These are phyloP conservation scores for Sapajus apella DNA, from an alignment of 2,113 vertebrate species.

Conservation along the genomic window DNA sequence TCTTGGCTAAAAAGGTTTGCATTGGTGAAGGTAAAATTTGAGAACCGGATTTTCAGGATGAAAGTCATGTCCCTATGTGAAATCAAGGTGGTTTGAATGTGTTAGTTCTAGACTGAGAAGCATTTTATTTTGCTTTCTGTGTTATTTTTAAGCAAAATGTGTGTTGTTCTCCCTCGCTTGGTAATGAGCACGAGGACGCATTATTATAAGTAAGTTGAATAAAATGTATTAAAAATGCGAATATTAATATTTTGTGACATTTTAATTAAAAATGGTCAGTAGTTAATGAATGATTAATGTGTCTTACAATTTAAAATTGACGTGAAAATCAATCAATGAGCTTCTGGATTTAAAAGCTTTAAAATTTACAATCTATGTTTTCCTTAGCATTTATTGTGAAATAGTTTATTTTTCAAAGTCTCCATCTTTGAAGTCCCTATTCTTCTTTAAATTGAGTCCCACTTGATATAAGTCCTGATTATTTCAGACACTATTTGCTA, in stretches of 20 bases:
- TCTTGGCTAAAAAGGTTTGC: neutral
- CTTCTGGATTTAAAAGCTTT: neutral
- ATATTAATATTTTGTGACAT: neutral
- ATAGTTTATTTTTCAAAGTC: neutral
- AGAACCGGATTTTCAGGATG: neutral
- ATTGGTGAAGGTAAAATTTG: neutral
- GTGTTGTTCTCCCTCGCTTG: neutral
- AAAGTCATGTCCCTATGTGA: neutral
- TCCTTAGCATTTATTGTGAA: neutral
- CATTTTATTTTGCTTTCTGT: neutral
- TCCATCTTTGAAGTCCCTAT: neutral
- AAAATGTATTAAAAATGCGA: neutral
- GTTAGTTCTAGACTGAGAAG: neutral
- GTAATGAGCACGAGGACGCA: neutral
- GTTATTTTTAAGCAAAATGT: neutral
- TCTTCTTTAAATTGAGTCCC: neutral
- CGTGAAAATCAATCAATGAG: neutral
- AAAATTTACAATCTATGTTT: neutral
- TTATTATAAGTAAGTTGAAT: neutral
- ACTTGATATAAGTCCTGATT: neutral
- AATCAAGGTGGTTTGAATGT: neutral
- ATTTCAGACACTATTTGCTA: neutral
- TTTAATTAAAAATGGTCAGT: neutral
- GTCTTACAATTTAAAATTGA: neutral
- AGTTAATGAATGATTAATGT: neutral